A percentile compares a stretch with the other conserved stretches of the same genome.
Conservation (phyloP, 1,140 invertebrate genomes). For the Atopsyche davidsoni region DNA sequence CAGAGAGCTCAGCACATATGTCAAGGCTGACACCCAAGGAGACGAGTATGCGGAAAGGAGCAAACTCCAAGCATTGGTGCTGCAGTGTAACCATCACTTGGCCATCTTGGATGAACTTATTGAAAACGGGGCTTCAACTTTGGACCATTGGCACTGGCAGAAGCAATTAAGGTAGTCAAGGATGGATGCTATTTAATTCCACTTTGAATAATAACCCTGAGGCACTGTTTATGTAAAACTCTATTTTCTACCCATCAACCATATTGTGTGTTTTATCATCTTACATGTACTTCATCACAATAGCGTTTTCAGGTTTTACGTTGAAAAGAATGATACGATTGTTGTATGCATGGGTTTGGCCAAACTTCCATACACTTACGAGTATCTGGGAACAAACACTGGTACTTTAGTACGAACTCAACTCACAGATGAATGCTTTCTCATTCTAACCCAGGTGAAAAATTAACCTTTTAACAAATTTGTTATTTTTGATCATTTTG, state of each 20-base stretch:
- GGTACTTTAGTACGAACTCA: constrained; percentile 89
- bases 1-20: constrained; percentile 40
- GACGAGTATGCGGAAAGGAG: constrained; percentile 51
- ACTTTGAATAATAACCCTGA: too few relatives aligned
- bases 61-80: constrained; percentile 71
- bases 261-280: too few relatives aligned
- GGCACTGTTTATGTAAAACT: too few relatives aligned
- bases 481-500: too few relatives aligned
- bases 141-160: constrained; percentile 87
- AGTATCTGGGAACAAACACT: constrained; percentile 88
- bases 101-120: constrained; percentile 75
- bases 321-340: constrained; percentile 51
- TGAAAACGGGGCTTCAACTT: constrained; percentile 55
- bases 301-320: constrained; percentile 52
- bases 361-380: constrained; percentile 92
- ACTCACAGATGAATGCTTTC: constrained; percentile 91
- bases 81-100: constrained; percentile 91
- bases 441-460: constrained; percentile 83
- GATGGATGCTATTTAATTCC: too few relatives aligned
- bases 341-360: constrained; percentile 77
- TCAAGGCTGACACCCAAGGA: constrained; percentile 32
- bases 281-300: too few relatives aligned
- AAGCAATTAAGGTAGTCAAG: constrained; percentile 93
- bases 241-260: too few relatives aligned
- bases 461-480: not conserved